phyloP scores from a whole-genome alignment of 2,113 vertebrate species.

The Phocoena sinus region DNA sequence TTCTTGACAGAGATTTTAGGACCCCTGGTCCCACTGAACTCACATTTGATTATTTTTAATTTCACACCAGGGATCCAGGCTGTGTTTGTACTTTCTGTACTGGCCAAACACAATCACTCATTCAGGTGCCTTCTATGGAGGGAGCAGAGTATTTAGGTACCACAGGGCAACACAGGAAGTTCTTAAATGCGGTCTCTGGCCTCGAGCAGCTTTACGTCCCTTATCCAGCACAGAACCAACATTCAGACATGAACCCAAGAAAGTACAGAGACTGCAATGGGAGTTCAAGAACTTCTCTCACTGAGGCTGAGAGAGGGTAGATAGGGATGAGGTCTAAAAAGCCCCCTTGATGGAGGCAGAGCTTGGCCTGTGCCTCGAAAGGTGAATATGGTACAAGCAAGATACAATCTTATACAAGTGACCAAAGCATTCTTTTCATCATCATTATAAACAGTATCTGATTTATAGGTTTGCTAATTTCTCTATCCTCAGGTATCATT shows the following conservation, averaged over 20 bases:
- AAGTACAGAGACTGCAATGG: fast-evolving
- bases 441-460: not conserved
- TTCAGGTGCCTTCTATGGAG: not conserved
- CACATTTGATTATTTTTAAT: not conserved
- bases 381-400: not conserved
- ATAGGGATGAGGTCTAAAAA: fast-evolving
- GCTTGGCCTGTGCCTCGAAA: not conserved
- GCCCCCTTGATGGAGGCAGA: not conserved
- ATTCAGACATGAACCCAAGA: not conserved
- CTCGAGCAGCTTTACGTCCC: not conserved
- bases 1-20: not conserved
- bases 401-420: not conserved
- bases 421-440: not conserved
- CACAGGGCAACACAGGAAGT: not conserved
- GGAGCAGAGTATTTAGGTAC: not conserved
- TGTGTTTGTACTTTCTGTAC: not conserved
- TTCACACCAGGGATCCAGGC: not conserved
- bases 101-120: not conserved
- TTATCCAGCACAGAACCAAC: not conserved
- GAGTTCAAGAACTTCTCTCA: not conserved
- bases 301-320: no score
- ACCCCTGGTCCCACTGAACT: not conserved
- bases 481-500: not conserved
- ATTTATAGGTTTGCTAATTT: fast-evolving
- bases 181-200: not conserved